phyloP scores from a whole-genome alignment of 2,113 vertebrate genomes.

The Psittacula cyanocephala region DNA sequence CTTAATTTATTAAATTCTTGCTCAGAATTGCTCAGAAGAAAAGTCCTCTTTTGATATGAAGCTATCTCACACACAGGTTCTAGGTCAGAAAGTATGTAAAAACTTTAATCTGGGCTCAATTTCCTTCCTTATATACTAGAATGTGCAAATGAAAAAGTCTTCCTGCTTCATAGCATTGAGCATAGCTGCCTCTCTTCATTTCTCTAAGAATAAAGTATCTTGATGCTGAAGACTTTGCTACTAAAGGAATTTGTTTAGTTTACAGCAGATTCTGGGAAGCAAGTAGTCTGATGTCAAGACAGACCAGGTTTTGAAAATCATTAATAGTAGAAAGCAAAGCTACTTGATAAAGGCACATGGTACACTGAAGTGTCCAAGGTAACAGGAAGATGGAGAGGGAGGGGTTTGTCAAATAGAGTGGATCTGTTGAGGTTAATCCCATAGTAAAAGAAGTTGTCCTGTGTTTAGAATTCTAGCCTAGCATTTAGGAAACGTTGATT shows the following conservation, averaged over 20 bases:
- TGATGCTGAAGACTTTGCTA: neutral
- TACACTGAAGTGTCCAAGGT: neutral
- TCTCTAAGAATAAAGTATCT: neutral
- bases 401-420: neutral
- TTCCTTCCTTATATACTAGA: neutral
- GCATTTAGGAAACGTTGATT: neutral
- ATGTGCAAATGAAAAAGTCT: neutral
- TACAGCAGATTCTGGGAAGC: neutral
- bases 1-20: neutral
- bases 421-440: neutral
- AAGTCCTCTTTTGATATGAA: neutral
- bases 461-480: neutral
- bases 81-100: neutral
- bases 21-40: neutral
- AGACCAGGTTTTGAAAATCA: neutral
- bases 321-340: neutral
- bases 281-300: neutral
- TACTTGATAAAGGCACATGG: neutral
- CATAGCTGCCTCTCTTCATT: neutral
- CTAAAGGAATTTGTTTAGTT: constrained; percentile 2
- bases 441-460: neutral
- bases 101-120: neutral
- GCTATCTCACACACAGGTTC: neutral
- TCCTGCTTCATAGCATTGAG: neutral
- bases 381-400: neutral